Evolutionary conservation across 2,888 invertebrate genomes (phyloP).

Genomic region (Ophion obscuratus): DNA sequence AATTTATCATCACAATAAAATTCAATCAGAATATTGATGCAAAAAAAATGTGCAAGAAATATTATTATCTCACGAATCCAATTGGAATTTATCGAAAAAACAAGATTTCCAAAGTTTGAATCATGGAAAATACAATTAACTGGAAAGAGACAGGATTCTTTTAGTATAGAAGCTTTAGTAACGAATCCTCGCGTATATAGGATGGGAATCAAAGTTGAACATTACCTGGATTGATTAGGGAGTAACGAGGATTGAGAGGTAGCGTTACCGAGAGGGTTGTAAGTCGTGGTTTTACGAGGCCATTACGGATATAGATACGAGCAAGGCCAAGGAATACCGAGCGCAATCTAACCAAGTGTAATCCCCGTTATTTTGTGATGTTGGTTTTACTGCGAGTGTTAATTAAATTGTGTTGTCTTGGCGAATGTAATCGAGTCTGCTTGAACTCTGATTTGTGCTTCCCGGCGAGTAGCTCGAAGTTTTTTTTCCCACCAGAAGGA

Average conservation of each 20-base stretch:
- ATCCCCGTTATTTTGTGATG: background rate
- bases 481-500: background rate
- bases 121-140: background rate
- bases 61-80: background rate
- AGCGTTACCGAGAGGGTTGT: background rate
- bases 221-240: background rate
- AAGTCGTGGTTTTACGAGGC: slow-evolving; percentile 1
- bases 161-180: background rate
- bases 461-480: background rate
- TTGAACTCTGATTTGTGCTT: background rate
- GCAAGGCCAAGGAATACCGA: background rate
- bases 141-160: too few relatives aligned
- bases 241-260: background rate
- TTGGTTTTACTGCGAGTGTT: background rate
- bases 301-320: background rate
- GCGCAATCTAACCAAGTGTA: background rate
- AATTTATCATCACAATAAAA: background rate
- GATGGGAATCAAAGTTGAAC: background rate
- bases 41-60: background rate
- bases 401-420: background rate
- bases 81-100: background rate
- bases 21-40: background rate
- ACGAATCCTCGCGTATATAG: background rate
- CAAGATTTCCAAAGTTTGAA: background rate
- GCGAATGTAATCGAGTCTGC: background rate